Percentiles rank a stretch among this genome's conserved stretches.
phyloP scores from a whole-genome alignment of 1,140 invertebrate genomes.

The Medauroidea extradentata region DNA sequence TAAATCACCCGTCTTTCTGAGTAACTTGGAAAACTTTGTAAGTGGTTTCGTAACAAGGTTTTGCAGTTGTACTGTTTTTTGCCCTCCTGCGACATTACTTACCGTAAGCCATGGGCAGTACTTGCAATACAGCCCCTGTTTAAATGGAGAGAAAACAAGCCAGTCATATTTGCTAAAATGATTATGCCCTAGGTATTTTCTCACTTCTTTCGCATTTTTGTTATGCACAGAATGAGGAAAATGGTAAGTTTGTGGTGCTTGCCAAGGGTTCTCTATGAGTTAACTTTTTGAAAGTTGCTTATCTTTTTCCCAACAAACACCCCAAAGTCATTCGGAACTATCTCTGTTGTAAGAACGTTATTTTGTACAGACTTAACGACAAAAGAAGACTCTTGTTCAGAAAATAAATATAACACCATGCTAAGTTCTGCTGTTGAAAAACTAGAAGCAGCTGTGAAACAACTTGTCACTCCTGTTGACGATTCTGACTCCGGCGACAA shows the following conservation, averaged over 20 bases:
- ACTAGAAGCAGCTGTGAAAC: too few species aligned
- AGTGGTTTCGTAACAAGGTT: constrained; percentile 21
- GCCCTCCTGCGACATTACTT: constrained; percentile 7
- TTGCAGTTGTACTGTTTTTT: constrained; percentile 19
- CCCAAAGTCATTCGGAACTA: constrained; percentile 6
- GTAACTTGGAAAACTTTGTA: constrained; percentile 22
- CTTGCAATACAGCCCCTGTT: constrained; percentile 25
- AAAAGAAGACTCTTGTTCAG: too few species aligned
- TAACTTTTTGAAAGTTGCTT: neutral
- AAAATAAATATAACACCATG: too few species aligned
- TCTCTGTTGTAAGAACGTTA: too few species aligned
- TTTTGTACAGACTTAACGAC: too few species aligned
- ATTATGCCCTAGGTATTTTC: constrained; percentile 8
- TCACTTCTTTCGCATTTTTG: constrained; percentile 14
- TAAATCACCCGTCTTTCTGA: constrained; percentile 22
- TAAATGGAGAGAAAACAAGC: constrained; percentile 21
- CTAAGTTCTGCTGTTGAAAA: too few species aligned
- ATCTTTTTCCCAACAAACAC: constrained; percentile 6
- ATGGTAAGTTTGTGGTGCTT: constrained; percentile 10
- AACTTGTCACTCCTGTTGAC: too few species aligned
- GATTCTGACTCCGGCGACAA: too few species aligned
- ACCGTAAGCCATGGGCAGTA: constrained; percentile 27
- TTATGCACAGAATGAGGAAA: constrained; percentile 16
- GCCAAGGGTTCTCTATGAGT: constrained; percentile 17
- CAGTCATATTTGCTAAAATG: constrained; percentile 24